These are phyloP conservation scores for Avahi laniger DNA, from an alignment of 2,797 vertebrate species.

Conservation along the genomic window DNA sequence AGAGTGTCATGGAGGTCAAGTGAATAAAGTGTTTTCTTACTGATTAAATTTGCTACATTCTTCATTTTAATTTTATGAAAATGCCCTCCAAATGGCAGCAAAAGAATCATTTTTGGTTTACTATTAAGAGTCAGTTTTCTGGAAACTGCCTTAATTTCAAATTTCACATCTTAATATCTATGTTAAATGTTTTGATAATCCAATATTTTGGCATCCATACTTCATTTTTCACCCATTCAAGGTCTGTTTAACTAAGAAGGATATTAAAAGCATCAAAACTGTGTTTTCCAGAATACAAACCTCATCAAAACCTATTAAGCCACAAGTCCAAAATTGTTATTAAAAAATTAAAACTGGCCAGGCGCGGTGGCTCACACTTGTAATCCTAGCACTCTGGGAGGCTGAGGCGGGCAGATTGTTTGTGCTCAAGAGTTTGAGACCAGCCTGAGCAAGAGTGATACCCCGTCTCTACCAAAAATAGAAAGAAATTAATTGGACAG, in stretches of 20 bases:
- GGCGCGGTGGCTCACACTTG: too few species aligned
- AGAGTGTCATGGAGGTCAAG: neutral
- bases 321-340: neutral
- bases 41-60: constrained; percentile 8
- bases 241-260: neutral
- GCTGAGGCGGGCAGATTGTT: too few species aligned
- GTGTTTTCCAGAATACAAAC: neutral
- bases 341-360: neutral
- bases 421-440: too few species aligned
- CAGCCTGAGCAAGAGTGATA: too few species aligned
- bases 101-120: neutral
- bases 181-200: neutral
- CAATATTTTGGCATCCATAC: neutral
- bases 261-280: neutral
- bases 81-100: neutral
- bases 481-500: too few species aligned
- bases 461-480: too few species aligned
- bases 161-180: neutral
- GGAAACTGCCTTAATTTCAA: constrained; percentile 15
- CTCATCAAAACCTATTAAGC: neutral
- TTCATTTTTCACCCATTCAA: neutral
- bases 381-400: too few species aligned
- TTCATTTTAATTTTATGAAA: constrained; percentile 37
- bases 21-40: neutral
- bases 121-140: neutral